phyloP scores from a whole-genome alignment of 2,113 vertebrate genomes.

The Calyptomena viridis region DNA sequence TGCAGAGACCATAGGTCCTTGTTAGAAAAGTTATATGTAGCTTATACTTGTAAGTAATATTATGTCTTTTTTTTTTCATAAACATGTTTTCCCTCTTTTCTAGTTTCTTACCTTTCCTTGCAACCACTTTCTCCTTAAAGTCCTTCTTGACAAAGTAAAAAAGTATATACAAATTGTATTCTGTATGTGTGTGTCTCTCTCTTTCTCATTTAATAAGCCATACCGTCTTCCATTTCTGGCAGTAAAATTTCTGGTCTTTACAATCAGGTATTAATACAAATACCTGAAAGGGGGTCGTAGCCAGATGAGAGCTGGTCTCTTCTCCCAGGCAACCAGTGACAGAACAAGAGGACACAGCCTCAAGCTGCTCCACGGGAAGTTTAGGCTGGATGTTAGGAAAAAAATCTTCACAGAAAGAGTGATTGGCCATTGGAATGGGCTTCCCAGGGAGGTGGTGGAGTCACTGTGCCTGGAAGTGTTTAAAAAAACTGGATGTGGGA shows the following conservation, averaged over 20 bases:
- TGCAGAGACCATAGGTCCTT: background rate
- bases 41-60: background rate
- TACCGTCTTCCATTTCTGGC: background rate
- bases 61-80: background rate
- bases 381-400: too few species aligned
- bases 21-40: background rate
- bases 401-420: too few species aligned
- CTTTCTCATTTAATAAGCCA: background rate
- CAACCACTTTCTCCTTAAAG: background rate
- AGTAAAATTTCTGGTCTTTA: background rate
- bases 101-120: background rate
- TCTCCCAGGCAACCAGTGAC: too few species aligned
- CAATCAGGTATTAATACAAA: background rate
- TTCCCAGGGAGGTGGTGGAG: too few species aligned
- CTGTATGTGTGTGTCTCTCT: background rate
- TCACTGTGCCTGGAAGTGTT: too few species aligned
- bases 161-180: background rate
- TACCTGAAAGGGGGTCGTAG: too few species aligned
- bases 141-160: background rate
- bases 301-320: too few species aligned
- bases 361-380: too few species aligned
- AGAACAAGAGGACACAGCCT: too few species aligned
- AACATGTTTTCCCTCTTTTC: background rate
- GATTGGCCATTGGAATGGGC: too few species aligned
- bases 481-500: too few species aligned